Base-by-base conservation (phyloP, 2,113 vertebrate genomes). In the Ranitomeya variabilis region DNA sequence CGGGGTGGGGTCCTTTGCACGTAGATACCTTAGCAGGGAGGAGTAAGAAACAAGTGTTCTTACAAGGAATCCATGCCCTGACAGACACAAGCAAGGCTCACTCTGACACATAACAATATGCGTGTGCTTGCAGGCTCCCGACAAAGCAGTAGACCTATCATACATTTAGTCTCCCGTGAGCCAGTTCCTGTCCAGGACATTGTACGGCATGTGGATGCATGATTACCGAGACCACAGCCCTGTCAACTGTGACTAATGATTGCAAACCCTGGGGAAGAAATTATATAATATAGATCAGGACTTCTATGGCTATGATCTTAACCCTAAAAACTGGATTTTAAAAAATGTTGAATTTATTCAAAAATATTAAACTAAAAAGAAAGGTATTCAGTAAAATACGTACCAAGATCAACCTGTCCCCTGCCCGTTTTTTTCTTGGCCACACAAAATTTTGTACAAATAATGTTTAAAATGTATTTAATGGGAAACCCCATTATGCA, bases 11-110 rank as follows among this genome's bases (percentile, higher is more conserved):
- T 52, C 13, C n/a, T 13, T 15, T 57, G 54, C n/a, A 80, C 71
- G 66, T 87, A 80, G n/a, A 69, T 87, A 54, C 26, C 74, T 57
- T 85, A 74, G 69, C 83, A 78, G 37, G 74, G 76, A 86, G 76
- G 85, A 66, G 74, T 9, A 78, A 69, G 76, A 76, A 19, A 71
- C 37, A 45, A 69, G 86, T 71, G 86, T 87, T 57, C 62, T n/a
- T 66, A 80, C 78, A 87, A 54, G 77, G 78, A 80, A 80, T 79
- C 86, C 77, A 45, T 59, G 64, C 31, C 77, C 78, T n/a, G 26
- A 71, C 77, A 87, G 86, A 66, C 10, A 6, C 66, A 16, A 59
- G 76, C 64, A 26, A n/a, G 62, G 77, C 37, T 71, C 37, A 13
- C 71, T 60, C 55, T 78, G 73, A 86, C 73, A 86, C 55, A 78